Percentiles rank a stretch among this genome's conserved stretches.
These are phyloP conservation scores for Antennarius maculatus DNA, from an alignment of 2,797 vertebrate species.

Conservation along the genomic window DNA sequence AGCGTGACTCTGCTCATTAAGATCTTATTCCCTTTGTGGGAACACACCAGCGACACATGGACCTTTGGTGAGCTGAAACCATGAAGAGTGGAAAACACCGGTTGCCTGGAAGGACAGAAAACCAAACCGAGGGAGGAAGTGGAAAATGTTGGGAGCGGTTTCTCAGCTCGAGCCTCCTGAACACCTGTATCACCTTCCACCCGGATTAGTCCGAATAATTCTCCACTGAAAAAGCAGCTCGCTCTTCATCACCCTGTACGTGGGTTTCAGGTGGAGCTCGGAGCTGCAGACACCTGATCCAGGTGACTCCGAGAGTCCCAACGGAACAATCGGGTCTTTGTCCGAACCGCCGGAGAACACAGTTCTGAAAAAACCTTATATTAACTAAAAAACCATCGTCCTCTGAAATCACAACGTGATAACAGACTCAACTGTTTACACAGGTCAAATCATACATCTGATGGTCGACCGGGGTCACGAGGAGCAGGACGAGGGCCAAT, in stretches of 20 bases:
- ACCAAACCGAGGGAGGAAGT: neutral
- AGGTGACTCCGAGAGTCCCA: conserved; percentile 23
- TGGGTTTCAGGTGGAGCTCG: conserved; percentile 9
- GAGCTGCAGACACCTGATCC: conserved; percentile 44
- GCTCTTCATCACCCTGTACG: conserved; percentile 9
- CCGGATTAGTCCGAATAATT: conserved; percentile 35
- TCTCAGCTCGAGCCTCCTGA: neutral
- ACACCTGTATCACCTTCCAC: conserved; percentile 33
- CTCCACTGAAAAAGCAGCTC: neutral
- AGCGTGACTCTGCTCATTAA: no score
- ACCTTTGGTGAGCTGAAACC: no score
- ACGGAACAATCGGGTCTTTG: conserved; percentile 46
- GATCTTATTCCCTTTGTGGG: no score
- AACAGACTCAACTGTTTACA: conserved; percentile 16
- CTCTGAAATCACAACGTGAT: neutral
- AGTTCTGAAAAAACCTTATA: neutral
- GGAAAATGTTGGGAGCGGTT: neutral
- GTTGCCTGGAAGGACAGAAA: neutral
- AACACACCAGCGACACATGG: no score
- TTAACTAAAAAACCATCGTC: neutral
- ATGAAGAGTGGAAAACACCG: neutral
- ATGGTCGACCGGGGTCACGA: conserved; percentile 22
- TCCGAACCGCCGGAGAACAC: neutral
- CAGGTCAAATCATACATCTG: neutral
- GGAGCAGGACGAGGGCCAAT: conserved; percentile 10